Percentiles rank a stretch among this genome's conserved stretches.
Conservation (phyloP, 2,797 vertebrate species). For the Threskiornis aethiopicus region DNA sequence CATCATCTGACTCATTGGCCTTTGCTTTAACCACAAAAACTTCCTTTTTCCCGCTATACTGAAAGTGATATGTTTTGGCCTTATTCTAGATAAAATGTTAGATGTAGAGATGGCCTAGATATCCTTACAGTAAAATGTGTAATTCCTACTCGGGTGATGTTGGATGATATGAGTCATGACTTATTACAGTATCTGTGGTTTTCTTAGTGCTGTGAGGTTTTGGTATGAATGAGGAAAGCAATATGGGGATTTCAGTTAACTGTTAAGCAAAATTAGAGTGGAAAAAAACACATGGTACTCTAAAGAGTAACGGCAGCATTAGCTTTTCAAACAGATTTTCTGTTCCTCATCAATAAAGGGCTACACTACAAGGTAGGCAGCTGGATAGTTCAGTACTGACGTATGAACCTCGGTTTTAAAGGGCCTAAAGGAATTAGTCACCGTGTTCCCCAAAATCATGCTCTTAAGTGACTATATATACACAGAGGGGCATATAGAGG, state of each 20-base stretch:
- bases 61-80: slow-evolving; percentile 63
- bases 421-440: neutral
- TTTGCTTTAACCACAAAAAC: slow-evolving; percentile 68
- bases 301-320: neutral
- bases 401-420: neutral
- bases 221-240: slow-evolving; percentile 43
- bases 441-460: neutral
- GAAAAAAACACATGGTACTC: slow-evolving; percentile 29
- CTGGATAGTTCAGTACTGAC: neutral
- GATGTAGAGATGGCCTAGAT: slow-evolving; percentile 67
- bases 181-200: slow-evolving; percentile 61
- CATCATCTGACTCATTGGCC: slow-evolving; percentile 64
- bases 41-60: slow-evolving; percentile 45
- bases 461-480: neutral
- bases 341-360: neutral
- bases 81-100: slow-evolving; percentile 53
- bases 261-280: slow-evolving; percentile 42
- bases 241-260: slow-evolving; percentile 59
- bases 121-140: slow-evolving; percentile 66
- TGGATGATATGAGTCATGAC: slow-evolving; percentile 56
- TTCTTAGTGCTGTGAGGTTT: slow-evolving; percentile 52
- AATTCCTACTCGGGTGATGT: slow-evolving; percentile 31
- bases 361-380: neutral
- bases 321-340: slow-evolving; percentile 9
- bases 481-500: neutral